Percentiles rank a stretch among this genome's conserved stretches.
Conservation (phyloP, 2,113 vertebrate species). For the Tupaia chinensis region DNA sequence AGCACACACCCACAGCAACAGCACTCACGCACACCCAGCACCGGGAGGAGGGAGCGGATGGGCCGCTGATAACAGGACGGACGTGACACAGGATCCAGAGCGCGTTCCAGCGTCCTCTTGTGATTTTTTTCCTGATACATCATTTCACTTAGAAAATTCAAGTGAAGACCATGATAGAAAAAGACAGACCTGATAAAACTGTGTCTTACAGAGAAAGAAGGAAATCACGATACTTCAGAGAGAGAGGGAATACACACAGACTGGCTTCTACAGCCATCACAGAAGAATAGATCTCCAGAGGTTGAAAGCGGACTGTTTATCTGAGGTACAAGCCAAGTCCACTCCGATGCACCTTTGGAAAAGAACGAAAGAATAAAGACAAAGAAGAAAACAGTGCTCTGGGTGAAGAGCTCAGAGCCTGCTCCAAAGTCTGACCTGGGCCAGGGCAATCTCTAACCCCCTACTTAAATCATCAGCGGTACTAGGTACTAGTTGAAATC, state of each 20-base stretch:
- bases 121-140: background rate
- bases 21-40: background rate
- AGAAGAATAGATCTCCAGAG: background rate
- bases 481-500: background rate
- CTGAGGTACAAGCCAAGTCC: slow-evolving; percentile 5
- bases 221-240: background rate
- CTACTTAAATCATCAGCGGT: background rate
- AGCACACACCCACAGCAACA: background rate
- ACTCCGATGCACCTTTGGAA: background rate
- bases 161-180: background rate
- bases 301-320: background rate
- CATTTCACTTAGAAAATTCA: background rate
- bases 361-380: slow-evolving; percentile 3
- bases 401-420: background rate
- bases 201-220: background rate
- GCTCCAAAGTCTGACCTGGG: too few species aligned
- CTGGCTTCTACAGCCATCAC: background rate
- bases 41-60: background rate
- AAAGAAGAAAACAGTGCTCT: background rate
- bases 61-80: background rate
- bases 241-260: background rate
- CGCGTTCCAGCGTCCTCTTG: background rate
- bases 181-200: background rate
- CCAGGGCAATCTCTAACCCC: background rate
- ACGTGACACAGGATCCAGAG: background rate